phyloP scores from a whole-genome alignment of 2,797 vertebrate genomes.

The Falco naumanni region DNA sequence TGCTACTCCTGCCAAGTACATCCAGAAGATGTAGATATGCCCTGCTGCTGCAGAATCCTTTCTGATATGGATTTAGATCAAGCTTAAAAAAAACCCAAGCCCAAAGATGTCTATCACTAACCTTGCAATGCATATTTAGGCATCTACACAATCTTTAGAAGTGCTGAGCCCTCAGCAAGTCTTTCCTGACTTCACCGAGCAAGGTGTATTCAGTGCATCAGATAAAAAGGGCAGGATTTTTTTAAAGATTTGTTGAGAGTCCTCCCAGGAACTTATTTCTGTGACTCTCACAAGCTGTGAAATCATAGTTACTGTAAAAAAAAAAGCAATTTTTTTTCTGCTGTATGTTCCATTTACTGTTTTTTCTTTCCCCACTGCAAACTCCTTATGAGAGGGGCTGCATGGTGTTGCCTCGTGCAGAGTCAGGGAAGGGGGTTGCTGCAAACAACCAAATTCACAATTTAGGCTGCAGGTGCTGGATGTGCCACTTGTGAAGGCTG shows the following conservation, averaged over 20 bases:
- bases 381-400: background rate
- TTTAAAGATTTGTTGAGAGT: background rate
- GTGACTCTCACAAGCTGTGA: background rate
- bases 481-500: background rate
- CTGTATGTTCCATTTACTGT: background rate
- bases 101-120: background rate
- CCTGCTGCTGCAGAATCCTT: background rate
- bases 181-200: background rate
- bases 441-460: background rate
- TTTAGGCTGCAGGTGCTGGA: background rate
- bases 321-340: background rate
- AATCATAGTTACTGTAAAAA: background rate
- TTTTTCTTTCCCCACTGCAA: background rate
- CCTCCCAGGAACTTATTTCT: background rate
- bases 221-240: background rate
- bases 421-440: background rate
- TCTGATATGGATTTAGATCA: background rate
- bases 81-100: background rate
- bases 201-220: background rate
- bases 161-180: background rate
- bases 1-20: background rate
- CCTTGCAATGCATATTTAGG: accelerated
- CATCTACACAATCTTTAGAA: accelerated
- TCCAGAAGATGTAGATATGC: background rate
- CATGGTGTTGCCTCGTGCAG: background rate